Percentiles rank a stretch among this genome's conserved stretches.
phyloP scores from a whole-genome alignment of 2,797 vertebrate genomes.

The Pseudocheirus occidentalis region DNA sequence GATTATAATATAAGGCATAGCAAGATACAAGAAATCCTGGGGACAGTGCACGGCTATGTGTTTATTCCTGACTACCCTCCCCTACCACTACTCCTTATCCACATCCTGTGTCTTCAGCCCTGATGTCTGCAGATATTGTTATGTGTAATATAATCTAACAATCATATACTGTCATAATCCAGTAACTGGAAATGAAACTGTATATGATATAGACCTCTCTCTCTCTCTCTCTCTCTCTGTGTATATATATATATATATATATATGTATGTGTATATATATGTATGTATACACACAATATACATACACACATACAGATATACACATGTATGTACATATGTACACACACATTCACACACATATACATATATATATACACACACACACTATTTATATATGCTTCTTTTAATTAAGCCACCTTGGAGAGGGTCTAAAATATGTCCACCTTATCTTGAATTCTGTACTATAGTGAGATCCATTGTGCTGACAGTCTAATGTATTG shows the following conservation, averaged over 20 bases:
- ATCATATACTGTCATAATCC: background rate
- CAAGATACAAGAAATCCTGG: background rate
- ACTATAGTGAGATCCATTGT: background rate
- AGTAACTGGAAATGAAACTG: background rate
- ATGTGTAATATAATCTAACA: background rate
- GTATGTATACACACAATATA: too few species aligned
- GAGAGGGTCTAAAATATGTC: background rate
- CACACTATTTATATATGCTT: background rate
- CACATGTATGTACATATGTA: too few species aligned
- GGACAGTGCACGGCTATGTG: background rate
- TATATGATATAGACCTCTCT: background rate
- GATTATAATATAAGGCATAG: background rate
- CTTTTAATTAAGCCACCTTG: background rate
- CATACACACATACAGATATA: too few species aligned
- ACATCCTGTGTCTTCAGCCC: background rate
- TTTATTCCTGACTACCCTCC: background rate
- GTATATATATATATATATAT: background rate
- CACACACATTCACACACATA: too few species aligned
- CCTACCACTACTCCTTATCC: background rate
- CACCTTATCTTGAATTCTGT: background rate
- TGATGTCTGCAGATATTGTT: background rate
- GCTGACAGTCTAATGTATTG: background rate
- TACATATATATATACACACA: too few species aligned
- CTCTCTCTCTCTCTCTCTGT: too few species aligned
- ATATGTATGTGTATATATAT: too few species aligned